Conservation (phyloP, 2,113 vertebrate genomes). For the Heloderma charlesbogerti region DNA sequence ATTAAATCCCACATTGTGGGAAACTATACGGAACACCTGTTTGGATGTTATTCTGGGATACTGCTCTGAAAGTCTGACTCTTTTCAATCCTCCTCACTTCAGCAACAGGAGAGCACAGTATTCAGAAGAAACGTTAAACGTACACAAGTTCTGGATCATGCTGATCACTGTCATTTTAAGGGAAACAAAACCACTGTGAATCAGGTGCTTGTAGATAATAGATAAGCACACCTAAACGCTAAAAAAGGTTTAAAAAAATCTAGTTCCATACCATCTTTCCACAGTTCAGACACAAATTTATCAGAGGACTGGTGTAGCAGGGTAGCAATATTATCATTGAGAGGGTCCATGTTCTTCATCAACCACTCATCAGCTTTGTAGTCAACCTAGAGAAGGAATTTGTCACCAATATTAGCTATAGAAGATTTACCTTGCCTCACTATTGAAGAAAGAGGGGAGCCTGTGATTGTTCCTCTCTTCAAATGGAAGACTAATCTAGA, state of each 20-base stretch:
- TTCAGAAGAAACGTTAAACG: conserved; percentile 26
- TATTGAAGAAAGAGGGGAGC: background rate
- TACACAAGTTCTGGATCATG: conserved; percentile 29
- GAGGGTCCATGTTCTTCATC: conserved; percentile 99
- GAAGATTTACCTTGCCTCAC: background rate
- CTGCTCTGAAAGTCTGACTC: background rate
- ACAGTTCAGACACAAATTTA: conserved; percentile 97
- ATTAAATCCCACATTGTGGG: conserved; percentile 15
- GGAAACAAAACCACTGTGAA: background rate
- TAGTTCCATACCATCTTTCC: conserved; percentile 93
- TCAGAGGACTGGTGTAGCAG: conserved; percentile 96
- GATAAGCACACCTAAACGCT: background rate
- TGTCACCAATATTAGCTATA: background rate
- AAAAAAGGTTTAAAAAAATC: conserved; percentile 12
- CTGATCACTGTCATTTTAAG: conserved; percentile 45
- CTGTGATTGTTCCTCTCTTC: background rate
- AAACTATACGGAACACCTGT: conserved; percentile 21
- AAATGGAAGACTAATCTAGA: background rate
- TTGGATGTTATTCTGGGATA: conserved; percentile 31
- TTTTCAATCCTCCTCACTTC: conserved; percentile 4
- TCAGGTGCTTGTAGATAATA: conserved; percentile 8
- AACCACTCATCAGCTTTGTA: conserved; percentile 98
- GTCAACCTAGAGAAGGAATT: conserved; percentile 85
- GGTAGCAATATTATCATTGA: conserved; percentile 95
- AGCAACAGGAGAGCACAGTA: conserved; percentile 14